These are phyloP conservation scores for Stenolophus ochropezus DNA, from an alignment of 2,888 invertebrate species.

Conservation along the genomic window DNA sequence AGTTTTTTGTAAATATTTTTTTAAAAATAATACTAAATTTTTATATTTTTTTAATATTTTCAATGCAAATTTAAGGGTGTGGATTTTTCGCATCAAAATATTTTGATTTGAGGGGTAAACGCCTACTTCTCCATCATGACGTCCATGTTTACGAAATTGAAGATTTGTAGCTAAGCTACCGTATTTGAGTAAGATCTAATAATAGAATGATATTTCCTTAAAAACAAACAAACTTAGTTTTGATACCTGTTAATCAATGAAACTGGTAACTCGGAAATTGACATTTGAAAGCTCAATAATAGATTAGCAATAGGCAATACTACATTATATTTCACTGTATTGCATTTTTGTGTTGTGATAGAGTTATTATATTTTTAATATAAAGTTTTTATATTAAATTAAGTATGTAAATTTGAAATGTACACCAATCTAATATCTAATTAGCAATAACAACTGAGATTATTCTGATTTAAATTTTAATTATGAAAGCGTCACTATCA, in stretches of 20 bases:
- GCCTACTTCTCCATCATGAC: constrained; percentile 46
- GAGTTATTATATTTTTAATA: too few relatives aligned
- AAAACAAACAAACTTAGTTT: neutral
- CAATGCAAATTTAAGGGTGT: too few relatives aligned
- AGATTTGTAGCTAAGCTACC: neutral
- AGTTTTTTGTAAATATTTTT: neutral
- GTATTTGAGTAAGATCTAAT: constrained; percentile 13
- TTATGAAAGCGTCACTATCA: neutral
- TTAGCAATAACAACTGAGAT: neutral
- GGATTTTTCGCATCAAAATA: constrained; percentile 5
- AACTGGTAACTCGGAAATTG: too few relatives aligned
- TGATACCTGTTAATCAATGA: neutral
- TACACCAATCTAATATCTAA: neutral
- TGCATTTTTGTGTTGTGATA: too few relatives aligned
- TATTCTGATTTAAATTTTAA: neutral
- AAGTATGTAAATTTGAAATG: too few relatives aligned
- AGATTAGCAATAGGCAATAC: too few relatives aligned
- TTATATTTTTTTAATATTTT: neutral
- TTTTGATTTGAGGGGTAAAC: constrained; percentile 32
- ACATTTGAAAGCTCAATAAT: too few relatives aligned
- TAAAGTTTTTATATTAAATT: too few relatives aligned
- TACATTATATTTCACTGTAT: too few relatives aligned
- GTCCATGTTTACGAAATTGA: constrained; percentile 47
- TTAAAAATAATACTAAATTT: neutral
- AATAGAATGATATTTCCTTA: neutral